Conservation (phyloP, 2,113 vertebrate genomes). For the Malaclemys terrapin region DNA sequence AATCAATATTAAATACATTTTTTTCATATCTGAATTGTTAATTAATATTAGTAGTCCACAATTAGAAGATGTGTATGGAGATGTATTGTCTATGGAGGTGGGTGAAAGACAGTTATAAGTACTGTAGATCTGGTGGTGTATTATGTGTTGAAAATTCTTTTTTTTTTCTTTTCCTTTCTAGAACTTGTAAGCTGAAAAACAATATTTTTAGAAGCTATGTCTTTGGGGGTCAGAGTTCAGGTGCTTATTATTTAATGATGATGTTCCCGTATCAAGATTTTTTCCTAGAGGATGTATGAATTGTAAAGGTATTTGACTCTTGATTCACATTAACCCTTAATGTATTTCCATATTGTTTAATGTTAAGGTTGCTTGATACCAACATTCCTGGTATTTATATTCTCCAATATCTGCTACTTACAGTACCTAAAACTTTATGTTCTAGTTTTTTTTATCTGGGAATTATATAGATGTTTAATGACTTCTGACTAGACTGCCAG, state of each 20-base stretch:
- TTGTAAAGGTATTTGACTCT: background rate
- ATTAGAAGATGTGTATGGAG: background rate
- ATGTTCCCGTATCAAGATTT: background rate
- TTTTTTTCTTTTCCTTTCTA: background rate
- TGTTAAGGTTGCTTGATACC: background rate
- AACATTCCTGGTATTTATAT: background rate
- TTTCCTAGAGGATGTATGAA: background rate
- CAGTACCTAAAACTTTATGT: background rate
- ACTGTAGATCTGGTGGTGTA: background rate
- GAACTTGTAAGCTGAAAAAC: background rate
- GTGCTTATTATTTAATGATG: background rate
- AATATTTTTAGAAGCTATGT: background rate
- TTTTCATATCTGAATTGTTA: background rate
- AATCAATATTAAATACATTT: background rate
- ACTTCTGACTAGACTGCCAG: background rate
- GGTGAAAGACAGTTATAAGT: background rate
- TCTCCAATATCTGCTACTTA: background rate
- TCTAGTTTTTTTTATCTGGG: background rate
- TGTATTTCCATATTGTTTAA: background rate
- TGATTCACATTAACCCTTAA: background rate
- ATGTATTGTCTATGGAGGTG: background rate
- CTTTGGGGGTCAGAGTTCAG: background rate
- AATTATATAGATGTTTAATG: background rate
- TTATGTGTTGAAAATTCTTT: background rate
- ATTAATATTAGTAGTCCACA: background rate